A percentile compares a stretch with the other conserved stretches of the same genome.
Conservation (phyloP, 2,797 vertebrate species). For the Selene dorsalis region DNA sequence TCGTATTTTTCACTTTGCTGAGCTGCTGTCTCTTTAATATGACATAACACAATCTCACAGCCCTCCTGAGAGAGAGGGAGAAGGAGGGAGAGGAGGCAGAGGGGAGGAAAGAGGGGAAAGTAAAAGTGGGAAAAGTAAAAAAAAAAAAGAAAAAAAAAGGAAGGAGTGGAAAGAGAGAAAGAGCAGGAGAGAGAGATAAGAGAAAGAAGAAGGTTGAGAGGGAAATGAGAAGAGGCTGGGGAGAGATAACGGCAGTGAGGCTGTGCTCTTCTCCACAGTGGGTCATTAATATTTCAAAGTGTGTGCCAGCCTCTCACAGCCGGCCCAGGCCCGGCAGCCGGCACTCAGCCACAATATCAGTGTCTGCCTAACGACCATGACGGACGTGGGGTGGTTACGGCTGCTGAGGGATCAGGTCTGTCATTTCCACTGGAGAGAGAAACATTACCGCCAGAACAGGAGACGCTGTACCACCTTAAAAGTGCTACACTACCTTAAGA, state of each 20-base stretch:
- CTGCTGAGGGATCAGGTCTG: background rate
- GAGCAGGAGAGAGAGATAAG: conserved; percentile 18
- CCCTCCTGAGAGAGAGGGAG: conserved; percentile 16
- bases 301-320: conserved; percentile 43
- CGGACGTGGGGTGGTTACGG: conserved; percentile 30
- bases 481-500: too few species aligned
- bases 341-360: conserved; percentile 8
- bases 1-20: conserved; percentile 44
- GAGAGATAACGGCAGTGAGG: conserved; percentile 34
- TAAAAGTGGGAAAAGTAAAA: background rate
- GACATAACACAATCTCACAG: conserved; percentile 45
- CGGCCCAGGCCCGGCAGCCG: conserved; percentile 12
- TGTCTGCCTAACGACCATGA: conserved; percentile 15
- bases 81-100: background rate
- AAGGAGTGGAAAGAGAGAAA: conserved; percentile 2
- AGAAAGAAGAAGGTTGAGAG: background rate
- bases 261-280: conserved; percentile 49
- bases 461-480: too few species aligned
- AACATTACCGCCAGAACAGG: background rate
- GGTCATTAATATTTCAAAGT: conserved; percentile 72
- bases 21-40: conserved; percentile 54
- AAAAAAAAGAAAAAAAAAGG: too few species aligned
- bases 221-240: background rate
- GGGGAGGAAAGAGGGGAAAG: too few species aligned
- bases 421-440: background rate